Conservation (phyloP, 2,797 vertebrate species). For the Girardinus metallicus region DNA sequence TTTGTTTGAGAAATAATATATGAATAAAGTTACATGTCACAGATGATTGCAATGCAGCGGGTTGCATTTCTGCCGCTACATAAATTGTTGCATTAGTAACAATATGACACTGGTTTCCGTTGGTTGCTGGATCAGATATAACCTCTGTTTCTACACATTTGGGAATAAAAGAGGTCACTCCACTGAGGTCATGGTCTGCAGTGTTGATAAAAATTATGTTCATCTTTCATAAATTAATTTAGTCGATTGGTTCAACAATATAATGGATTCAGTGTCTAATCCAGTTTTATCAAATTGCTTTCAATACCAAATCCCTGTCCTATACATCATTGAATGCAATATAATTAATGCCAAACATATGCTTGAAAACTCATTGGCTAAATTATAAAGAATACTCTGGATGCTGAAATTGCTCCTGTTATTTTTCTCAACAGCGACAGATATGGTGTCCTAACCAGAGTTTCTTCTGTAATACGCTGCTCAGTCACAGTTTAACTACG, state of each 20-base stretch:
- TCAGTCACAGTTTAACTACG: not conserved
- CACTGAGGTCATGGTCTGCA: not conserved
- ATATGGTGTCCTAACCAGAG: not conserved
- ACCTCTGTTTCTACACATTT: not conserved
- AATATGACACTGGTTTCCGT: not conserved
- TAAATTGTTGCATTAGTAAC: not conserved
- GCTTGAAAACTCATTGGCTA: not conserved
- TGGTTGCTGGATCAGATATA: not conserved
- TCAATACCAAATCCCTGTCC: not conserved
- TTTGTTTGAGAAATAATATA: not conserved
- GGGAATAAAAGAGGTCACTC: not conserved
- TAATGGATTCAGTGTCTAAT: not conserved
- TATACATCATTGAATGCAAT: not conserved
- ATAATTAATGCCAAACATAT: not conserved
- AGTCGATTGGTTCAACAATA: not conserved
- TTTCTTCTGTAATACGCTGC: not conserved
- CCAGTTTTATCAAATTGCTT: not conserved
- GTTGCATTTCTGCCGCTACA: not conserved
- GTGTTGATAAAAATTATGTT: not conserved
- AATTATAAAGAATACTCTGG: not conserved
- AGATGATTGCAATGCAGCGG: not conserved
- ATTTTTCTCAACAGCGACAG: not conserved
- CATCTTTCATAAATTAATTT: not conserved
- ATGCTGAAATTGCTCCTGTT: not conserved
- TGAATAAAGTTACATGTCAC: not conserved